Base-by-base conservation (phyloP, 2,113 vertebrate genomes). In the Rhodinocichla rosea region DNA sequence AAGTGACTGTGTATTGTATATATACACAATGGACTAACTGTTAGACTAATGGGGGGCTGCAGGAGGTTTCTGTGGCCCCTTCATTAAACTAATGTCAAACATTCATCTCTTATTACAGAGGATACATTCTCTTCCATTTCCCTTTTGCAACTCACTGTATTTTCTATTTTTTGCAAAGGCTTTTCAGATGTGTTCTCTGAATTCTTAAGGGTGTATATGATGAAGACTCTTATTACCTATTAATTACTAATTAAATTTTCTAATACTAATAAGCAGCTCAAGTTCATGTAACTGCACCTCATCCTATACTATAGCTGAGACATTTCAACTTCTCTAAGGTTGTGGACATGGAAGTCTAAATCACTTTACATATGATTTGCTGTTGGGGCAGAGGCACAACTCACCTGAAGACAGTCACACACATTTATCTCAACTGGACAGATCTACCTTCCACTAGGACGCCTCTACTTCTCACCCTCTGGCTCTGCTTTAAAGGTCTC, bases 61-160 rank as follows among this genome's bases (percentile, higher is more conserved):
- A 57, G 83, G 60, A 82, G 44, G 57, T 84, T 92, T 96, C 94
- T 91, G 79, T 79, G 83, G 62, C 76, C 74, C 81, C 91, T 87
- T 92, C 87, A 84, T 79, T 94, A 94, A 89, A 68, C 42, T 95
- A 93, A 84, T 77, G 80, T 87, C 89, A 83, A 95, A 94, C 92
- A 96, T 90, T 90, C 45, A 90, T 92, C 83, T 93, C 85, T 93
- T 79, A 64, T 78, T 94, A 94, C 86, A 94, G 83, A 89, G 56
- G 60, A 94, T 40, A 91, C 73, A 60, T 91, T 94, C 65, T 91
- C 53, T 84, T 44, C 65, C 79, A 23, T 49, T 68, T 37, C 44
- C 39, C 22, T 94, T 94, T 87, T 84, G n/a, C 44, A 94, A 57
- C 19, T 79, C 52, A 63, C 17, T 73, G 13, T 70, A 74, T 69